A percentile compares a stretch with the other conserved stretches of the same genome.
Evolutionary conservation across 2,888 invertebrate species (phyloP).

Genomic region (Lycaena phlaeas): DNA sequence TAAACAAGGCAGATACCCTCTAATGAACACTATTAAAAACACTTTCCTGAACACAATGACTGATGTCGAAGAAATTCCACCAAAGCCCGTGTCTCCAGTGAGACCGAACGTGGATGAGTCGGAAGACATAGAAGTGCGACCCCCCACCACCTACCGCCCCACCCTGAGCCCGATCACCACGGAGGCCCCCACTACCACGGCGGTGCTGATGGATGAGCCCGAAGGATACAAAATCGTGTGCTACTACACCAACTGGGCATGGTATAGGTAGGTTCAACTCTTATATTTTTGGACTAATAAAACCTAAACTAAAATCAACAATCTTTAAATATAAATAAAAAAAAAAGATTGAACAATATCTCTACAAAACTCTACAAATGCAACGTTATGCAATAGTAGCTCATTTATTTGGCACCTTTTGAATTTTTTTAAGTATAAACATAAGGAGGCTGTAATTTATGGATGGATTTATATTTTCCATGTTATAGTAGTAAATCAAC

Average conservation of each 20-base stretch:
- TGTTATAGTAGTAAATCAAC: neutral
- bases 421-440: too few species aligned
- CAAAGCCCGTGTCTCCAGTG: slow-evolving; percentile 30
- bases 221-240: slow-evolving; percentile 85
- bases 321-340: too few species aligned
- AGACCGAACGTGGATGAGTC: slow-evolving; percentile 46
- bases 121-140: slow-evolving; percentile 55
- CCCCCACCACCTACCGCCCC: slow-evolving; percentile 31
- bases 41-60: slow-evolving; percentile 71
- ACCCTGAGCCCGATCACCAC: slow-evolving; percentile 34
- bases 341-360: too few species aligned
- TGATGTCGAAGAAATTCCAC: slow-evolving; percentile 28
- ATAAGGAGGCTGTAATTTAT: too few species aligned
- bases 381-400: too few species aligned
- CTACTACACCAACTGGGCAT: slow-evolving; percentile 95
- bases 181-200: slow-evolving; percentile 18
- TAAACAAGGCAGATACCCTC: slow-evolving; percentile 84
- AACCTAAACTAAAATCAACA: too few species aligned
- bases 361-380: too few species aligned
- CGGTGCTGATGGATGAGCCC: slow-evolving; percentile 34
- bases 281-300: too few species aligned
- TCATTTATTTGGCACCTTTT: too few species aligned
- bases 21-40: slow-evolving; percentile 83
- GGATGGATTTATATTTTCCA: too few species aligned
- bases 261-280: slow-evolving; percentile 78